Conservation (phyloP, 2,888 invertebrate species). For the Entomobrya multifasciata region DNA sequence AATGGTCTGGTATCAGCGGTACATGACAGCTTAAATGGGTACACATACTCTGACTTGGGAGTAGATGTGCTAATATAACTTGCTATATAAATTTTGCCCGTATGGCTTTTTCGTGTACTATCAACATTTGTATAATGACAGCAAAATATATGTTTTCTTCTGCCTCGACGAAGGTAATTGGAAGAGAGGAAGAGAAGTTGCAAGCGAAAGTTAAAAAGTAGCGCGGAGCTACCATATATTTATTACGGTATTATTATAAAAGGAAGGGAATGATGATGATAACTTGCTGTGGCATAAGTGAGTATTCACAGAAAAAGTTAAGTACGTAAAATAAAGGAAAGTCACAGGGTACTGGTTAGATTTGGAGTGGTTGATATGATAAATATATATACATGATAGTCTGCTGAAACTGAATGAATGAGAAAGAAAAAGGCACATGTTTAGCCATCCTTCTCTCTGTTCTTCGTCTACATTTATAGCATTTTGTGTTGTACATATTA, state of each 20-base stretch:
- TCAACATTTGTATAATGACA: slow-evolving; percentile 9
- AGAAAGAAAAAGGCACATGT: background rate
- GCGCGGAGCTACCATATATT: background rate
- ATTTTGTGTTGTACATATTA: background rate
- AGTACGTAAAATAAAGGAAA: too few species aligned
- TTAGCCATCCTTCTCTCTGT: background rate
- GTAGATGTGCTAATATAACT: background rate
- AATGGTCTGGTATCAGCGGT: slow-evolving; percentile 41
- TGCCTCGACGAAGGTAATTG: slow-evolving; percentile 39
- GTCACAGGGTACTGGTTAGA: too few species aligned
- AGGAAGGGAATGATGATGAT: background rate
- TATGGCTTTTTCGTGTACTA: background rate
- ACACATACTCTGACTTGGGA: background rate
- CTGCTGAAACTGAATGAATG: background rate
- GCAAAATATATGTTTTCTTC: background rate
- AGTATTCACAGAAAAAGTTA: too few species aligned
- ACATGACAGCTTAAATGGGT: slow-evolving; percentile 64
- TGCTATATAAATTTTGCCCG: background rate
- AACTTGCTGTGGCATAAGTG: slow-evolving; percentile 39
- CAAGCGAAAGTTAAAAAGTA: slow-evolving; percentile 18
- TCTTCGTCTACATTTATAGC: background rate
- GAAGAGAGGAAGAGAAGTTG: slow-evolving; percentile 36
- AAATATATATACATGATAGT: background rate
- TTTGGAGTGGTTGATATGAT: background rate
- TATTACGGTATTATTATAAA: background rate